A percentile compares a stretch with the other conserved stretches of the same genome.
These are phyloP conservation scores for Abrostola tripartita DNA, from an alignment of 2,888 invertebrate species.

Conservation along the genomic window DNA sequence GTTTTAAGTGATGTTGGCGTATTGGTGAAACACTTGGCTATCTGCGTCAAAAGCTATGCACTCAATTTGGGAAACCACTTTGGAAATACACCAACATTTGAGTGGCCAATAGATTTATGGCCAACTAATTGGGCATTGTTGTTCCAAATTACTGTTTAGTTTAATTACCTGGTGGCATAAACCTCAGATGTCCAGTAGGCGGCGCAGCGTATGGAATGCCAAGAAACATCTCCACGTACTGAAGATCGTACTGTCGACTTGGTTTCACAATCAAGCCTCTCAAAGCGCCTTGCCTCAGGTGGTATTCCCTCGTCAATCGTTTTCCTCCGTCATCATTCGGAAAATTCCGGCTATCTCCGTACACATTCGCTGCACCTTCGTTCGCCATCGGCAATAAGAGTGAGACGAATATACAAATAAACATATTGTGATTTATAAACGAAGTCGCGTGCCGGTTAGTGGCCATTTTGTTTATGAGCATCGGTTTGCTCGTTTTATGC, in stretches of 20 bases:
- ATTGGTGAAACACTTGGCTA: no score
- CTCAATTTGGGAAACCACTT: no score
- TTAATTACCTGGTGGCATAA: slow-evolving; percentile 93
- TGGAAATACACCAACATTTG: no score
- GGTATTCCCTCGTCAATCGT: slow-evolving; percentile 89
- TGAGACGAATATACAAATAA: slow-evolving; percentile 85
- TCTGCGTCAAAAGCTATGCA: no score
- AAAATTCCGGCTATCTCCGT: slow-evolving; percentile 73
- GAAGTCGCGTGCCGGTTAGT: slow-evolving; percentile 81
- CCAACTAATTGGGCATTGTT: no score
- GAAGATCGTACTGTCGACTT: slow-evolving; percentile 89
- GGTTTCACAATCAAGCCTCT: slow-evolving; percentile 91
- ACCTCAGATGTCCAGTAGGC: slow-evolving; percentile 92
- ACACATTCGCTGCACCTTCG: slow-evolving; percentile 76
- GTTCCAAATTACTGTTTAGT: no score
- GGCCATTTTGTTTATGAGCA: slow-evolving; percentile 84
- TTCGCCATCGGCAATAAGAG: slow-evolving; percentile 81
- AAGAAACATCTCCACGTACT: slow-evolving; percentile 91
- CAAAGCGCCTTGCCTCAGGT: slow-evolving; percentile 90
- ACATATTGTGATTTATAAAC: slow-evolving; percentile 83
- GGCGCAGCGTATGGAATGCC: slow-evolving; percentile 95
- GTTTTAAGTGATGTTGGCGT: no score
- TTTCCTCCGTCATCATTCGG: slow-evolving; percentile 74
- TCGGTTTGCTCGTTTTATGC: slow-evolving; percentile 75
- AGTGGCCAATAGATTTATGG: no score